A percentile compares a stretch with the other conserved stretches of the same genome.
These are phyloP conservation scores for Eudemis profundana DNA, from an alignment of 2,888 invertebrate genomes.

Conservation along the genomic window DNA sequence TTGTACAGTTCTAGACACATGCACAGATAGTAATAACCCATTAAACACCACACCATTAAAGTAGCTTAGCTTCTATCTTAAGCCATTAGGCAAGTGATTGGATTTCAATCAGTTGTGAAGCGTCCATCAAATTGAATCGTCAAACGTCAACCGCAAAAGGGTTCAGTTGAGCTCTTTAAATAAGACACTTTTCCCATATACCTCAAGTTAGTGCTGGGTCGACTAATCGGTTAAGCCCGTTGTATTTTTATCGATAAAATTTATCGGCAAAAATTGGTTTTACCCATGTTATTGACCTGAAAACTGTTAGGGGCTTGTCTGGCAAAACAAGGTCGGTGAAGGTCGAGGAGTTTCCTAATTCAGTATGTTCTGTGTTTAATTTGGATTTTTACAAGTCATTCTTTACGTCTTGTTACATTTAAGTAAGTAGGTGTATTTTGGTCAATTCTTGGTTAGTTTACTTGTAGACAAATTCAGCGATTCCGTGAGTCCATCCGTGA, in stretches of 20 bases:
- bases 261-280: background rate
- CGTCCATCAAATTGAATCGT: background rate
- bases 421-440: too few species aligned
- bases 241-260: background rate
- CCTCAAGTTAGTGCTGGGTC: background rate
- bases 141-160: slow-evolving; percentile 2
- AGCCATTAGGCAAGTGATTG: too few species aligned
- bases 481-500: too few species aligned
- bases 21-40: too few species aligned
- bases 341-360: too few species aligned
- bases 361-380: background rate
- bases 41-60: too few species aligned
- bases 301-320: slow-evolving; percentile 1
- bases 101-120: too few species aligned
- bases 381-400: background rate
- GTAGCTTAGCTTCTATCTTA: too few species aligned
- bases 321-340: slow-evolving; percentile 9
- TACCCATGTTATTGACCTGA: background rate
- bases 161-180: background rate
- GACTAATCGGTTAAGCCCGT: background rate
- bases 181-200: background rate
- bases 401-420: too few species aligned
- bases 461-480: too few species aligned
- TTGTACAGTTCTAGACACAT: too few species aligned
- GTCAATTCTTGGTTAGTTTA: too few species aligned